Base-by-base conservation (phyloP, 2,888 invertebrate genomes). In the Drosophila ustulata region DNA sequence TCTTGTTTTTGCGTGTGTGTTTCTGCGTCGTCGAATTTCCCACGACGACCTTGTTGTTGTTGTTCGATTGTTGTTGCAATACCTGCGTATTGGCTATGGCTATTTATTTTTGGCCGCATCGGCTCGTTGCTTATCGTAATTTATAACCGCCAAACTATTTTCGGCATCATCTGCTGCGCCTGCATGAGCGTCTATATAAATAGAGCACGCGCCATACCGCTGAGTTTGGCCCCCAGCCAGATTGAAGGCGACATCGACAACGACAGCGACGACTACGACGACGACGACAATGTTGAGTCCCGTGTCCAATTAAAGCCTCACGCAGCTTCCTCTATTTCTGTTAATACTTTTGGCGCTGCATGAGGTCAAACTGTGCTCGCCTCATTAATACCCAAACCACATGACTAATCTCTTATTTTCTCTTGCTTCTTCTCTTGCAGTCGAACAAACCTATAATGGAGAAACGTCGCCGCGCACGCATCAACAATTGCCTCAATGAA, bases 381-480 rank as follows among this genome's bases (percentile, higher is more conserved):
- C 50, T 7, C 57, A 46, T 39, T 64, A 8, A 30, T 43, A 5
- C 11, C 32, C 50, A n/a, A 23, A 26, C 4, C 8, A 45, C 57
- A 66, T 76, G 73, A 76, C 87, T 89, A 88, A 88, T 80, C 70
- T 47, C 23, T 11, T 58, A 18, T 67, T 32, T 65, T 64, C 37
- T 51, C 18, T 56, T 3, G 43, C 25, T 49, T 18, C 55, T 26
- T 25, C 23, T 30, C 56, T 85, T 95, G 78, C 94, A 97, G 97
- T 97, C 96, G 61, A 97, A 97, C 90, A 97, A 97, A 92, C 98
- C 98, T 32, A 96, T 98, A 83, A 98, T 98, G 97, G 98, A 98
- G 93, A 98, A 98, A 92, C 94, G 96, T 83, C 93, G 98, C 79
- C 94, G 98, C 80, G 98, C 97, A 59, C 94, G 98, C 89, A 98